Percentiles rank a stretch among this genome's conserved stretches.
Conservation (phyloP, 2,888 invertebrate genomes). For the Cephonodes hylas region DNA sequence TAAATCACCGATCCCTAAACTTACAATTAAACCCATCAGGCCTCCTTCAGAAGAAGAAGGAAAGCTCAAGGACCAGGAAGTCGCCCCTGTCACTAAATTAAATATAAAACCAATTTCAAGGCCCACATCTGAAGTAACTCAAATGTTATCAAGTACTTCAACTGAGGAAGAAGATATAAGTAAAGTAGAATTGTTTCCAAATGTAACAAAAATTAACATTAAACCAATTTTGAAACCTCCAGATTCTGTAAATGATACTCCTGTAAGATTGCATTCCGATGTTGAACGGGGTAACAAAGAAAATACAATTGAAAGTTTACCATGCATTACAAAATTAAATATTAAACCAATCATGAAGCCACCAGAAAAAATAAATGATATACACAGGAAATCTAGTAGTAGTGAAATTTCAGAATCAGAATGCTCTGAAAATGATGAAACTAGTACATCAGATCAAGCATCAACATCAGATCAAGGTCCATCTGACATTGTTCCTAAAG, state of each 20-base stretch:
- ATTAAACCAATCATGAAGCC: constrained; percentile 76
- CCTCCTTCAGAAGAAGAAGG: constrained; percentile 40
- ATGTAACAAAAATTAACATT: constrained; percentile 67
- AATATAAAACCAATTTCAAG: constrained; percentile 72
- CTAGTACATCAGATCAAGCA: constrained; percentile 69
- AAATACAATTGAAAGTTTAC: constrained; percentile 54
- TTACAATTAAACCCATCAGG: constrained; percentile 64
- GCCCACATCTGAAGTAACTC: constrained; percentile 47
- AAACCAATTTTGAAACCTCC: constrained; percentile 71
- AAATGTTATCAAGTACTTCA: constrained; percentile 31
- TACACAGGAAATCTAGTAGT: constrained; percentile 73
- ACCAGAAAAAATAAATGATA: constrained; percentile 70
- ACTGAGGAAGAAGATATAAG: constrained; percentile 30
- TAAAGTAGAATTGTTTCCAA: constrained; percentile 50
- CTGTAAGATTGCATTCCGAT: constrained; percentile 46
- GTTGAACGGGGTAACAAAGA: constrained; percentile 28
- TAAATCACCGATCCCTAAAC: constrained; percentile 66
- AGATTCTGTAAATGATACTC: constrained; percentile 58
- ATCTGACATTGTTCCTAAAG: constrained; percentile 67
- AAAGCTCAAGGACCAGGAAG: constrained; percentile 38
- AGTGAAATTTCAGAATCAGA: constrained; percentile 79
- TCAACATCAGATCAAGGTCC: constrained; percentile 68
- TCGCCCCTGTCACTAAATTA: constrained; percentile 58
- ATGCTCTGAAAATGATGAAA: constrained; percentile 79
- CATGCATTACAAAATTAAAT: constrained; percentile 69